These are phyloP conservation scores for Heterohyrax brucei DNA, from an alignment of 2,797 vertebrate species.

Conservation along the genomic window DNA sequence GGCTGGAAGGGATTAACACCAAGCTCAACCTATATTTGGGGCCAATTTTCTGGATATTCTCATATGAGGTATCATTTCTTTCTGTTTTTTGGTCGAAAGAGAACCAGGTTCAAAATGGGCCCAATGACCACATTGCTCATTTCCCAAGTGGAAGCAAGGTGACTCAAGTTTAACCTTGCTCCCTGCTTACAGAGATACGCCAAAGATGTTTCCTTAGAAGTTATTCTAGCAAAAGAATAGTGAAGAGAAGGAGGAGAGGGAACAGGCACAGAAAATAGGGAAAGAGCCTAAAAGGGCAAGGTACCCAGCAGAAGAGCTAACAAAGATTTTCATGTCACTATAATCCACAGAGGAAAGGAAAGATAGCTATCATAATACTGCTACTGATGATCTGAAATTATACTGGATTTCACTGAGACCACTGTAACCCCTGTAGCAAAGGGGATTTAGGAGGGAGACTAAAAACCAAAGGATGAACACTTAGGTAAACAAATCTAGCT, in stretches of 20 bases:
- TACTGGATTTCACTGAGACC: background rate
- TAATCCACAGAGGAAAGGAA: background rate
- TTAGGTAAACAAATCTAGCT: background rate
- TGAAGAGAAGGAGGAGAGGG: constrained; percentile 10
- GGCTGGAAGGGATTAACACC: constrained; percentile 90
- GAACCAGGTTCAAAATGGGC: constrained; percentile 9
- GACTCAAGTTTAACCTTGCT: constrained; percentile 39
- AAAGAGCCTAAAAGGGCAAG: background rate
- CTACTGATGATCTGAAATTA: background rate
- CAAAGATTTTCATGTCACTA: background rate
- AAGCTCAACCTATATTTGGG: background rate
- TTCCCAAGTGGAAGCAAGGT: constrained; percentile 17
- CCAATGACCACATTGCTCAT: background rate
- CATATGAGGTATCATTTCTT: background rate
- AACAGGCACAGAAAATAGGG: background rate
- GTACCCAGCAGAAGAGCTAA: constrained; percentile 28
- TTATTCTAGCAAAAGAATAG: background rate
- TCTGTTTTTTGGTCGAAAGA: constrained; percentile 13
- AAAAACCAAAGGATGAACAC: background rate
- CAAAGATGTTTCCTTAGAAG: background rate
- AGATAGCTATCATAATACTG: background rate
- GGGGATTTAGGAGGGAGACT: constrained; percentile 4
- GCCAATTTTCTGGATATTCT: constrained; percentile 24
- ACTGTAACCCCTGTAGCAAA: background rate
- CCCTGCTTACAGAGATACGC: background rate